Conservation (phyloP, 2,113 vertebrate genomes). For the Nothoprocta perdicaria region DNA sequence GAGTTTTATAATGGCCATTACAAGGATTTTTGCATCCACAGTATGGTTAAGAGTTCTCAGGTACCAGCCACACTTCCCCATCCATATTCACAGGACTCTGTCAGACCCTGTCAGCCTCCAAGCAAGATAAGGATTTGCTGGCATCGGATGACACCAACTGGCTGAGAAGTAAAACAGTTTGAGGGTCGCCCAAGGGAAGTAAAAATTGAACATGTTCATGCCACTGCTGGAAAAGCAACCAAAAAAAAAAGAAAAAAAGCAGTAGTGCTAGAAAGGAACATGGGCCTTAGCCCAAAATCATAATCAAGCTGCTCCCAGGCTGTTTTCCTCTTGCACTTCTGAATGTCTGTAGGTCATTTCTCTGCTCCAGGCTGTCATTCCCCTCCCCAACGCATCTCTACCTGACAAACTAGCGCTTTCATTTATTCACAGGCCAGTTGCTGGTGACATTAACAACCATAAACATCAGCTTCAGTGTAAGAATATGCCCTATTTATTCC, state of each 20-base stretch:
- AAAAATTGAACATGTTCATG: not conserved
- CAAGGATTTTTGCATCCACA: not conserved
- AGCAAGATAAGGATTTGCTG: not conserved
- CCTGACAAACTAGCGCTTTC: not conserved
- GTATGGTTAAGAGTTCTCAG: not conserved
- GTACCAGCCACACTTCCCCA: not conserved
- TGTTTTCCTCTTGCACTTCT: not conserved
- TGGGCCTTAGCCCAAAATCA: not conserved
- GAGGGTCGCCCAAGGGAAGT: not conserved
- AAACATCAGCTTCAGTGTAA: not conserved
- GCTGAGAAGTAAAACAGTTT: not conserved
- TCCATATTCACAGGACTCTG: not conserved
- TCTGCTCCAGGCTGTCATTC: not conserved
- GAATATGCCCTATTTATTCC: not conserved
- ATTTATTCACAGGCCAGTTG: not conserved
- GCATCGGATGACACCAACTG: not conserved
- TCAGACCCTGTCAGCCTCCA: not conserved
- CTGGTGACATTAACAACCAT: not conserved
- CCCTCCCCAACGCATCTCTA: not conserved
- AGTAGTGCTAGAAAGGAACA: rapidly evolving
- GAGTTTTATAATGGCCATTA: not conserved
- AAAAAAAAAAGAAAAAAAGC: not conserved
- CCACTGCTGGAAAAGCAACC: not conserved
- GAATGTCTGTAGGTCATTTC: not conserved
- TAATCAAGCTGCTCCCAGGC: not conserved